phyloP scores from a whole-genome alignment of 37 sponge, comb jelly and placozoan genomes.

The Lycopodina hypogea region DNA sequence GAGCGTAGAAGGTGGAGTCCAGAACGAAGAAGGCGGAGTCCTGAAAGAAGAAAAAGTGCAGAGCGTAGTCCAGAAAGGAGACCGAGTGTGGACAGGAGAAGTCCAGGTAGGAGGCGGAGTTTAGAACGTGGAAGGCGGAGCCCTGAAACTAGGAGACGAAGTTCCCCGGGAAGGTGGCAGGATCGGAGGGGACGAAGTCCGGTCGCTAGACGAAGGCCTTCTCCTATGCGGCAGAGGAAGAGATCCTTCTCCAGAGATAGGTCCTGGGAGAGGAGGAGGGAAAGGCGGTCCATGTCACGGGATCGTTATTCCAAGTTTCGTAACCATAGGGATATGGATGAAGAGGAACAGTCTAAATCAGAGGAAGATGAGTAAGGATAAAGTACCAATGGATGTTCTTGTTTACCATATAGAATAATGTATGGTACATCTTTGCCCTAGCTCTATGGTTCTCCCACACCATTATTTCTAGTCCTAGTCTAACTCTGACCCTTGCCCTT shows the following conservation, averaged over 20 bases:
- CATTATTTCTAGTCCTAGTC: no score
- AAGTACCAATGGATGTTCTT: no score
- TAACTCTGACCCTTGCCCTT: no score
- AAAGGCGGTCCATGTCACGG: slow-evolving; percentile 9
- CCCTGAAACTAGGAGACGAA: background rate
- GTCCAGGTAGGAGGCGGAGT: slow-evolving; percentile 11
- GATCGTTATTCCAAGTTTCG: background rate
- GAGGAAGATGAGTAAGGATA: slow-evolving; percentile 66
- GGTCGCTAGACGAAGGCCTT: background rate
- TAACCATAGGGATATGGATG: background rate
- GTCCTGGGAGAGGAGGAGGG: slow-evolving; percentile 14
- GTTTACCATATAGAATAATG: no score
- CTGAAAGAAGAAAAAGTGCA: background rate
- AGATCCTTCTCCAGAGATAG: background rate
- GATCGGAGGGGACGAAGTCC: slow-evolving; percentile 4
- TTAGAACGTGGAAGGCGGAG: background rate
- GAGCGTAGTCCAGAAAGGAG: background rate
- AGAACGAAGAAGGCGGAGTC: background rate
- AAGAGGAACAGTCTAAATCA: slow-evolving; percentile 17
- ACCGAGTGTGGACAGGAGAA: no score
- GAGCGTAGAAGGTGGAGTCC: slow-evolving; percentile 4
- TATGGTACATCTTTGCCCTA: no score
- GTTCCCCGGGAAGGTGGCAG: slow-evolving; percentile 8
- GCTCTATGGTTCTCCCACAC: no score
- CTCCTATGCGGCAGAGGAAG: background rate